Evolutionary conservation across 2,888 invertebrate species (phyloP).

Genomic region (Polylopha cassiicola): DNA sequence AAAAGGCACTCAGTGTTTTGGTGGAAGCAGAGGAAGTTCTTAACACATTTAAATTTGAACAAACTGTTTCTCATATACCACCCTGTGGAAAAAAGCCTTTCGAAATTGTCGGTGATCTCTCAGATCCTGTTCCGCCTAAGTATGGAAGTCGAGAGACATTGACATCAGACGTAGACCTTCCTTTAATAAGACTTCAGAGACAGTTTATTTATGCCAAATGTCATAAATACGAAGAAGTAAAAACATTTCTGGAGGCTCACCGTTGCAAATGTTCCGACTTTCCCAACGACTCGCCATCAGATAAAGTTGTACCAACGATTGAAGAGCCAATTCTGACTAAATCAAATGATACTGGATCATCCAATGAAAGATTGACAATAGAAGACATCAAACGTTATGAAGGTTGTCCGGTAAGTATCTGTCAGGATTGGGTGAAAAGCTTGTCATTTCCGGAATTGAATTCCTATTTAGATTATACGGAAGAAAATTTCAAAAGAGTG

Average conservation of each 20-base stretch:
- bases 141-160: slow-evolving; percentile 62
- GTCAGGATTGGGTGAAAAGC: slow-evolving; percentile 39
- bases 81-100: slow-evolving; percentile 53
- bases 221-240: slow-evolving; percentile 54
- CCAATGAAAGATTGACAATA: slow-evolving; percentile 44
- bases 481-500: slow-evolving; percentile 54
- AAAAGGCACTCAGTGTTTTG: slow-evolving; percentile 39
- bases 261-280: slow-evolving; percentile 47
- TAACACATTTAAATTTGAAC: slow-evolving; percentile 47
- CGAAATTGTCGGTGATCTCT: slow-evolving; percentile 49
- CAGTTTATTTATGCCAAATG: slow-evolving; percentile 64
- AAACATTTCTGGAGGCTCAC: slow-evolving; percentile 46
- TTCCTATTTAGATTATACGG: slow-evolving; percentile 54
- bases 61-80: slow-evolving; percentile 24
- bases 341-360: slow-evolving; percentile 37
- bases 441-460: slow-evolving; percentile 44
- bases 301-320: slow-evolving; percentile 12
- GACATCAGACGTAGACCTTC: slow-evolving; percentile 51
- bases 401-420: slow-evolving; percentile 44
- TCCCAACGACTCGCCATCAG: slow-evolving; percentile 16
- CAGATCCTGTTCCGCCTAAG: slow-evolving; percentile 38
- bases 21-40: slow-evolving; percentile 37
- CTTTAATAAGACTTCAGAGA: slow-evolving; percentile 48
- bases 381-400: slow-evolving; percentile 43
- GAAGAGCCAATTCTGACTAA: slow-evolving; percentile 14